A percentile compares a stretch with the other conserved stretches of the same genome.
These are phyloP conservation scores for Piaya cayana DNA, from an alignment of 2,113 vertebrate species.

Conservation along the genomic window DNA sequence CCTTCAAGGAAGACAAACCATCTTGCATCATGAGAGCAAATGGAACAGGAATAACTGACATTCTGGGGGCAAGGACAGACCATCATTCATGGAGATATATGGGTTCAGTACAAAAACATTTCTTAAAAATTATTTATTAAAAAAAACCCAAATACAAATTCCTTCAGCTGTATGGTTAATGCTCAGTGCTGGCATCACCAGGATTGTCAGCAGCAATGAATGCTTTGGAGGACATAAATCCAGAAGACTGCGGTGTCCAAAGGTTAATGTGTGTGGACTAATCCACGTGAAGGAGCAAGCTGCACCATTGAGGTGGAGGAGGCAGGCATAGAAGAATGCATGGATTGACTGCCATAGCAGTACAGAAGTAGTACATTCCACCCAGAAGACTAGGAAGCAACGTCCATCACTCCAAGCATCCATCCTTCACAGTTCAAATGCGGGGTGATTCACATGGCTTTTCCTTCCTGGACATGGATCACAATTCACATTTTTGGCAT, in stretches of 20 bases:
- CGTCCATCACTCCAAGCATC: fast-evolving
- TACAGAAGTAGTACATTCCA: neutral
- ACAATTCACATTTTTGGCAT: neutral
- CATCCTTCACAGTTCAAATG: neutral
- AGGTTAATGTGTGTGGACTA: neutral
- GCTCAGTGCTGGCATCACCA: neutral
- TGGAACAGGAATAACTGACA: neutral
- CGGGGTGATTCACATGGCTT: fast-evolving
- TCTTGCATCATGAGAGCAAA: neutral
- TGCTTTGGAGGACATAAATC: neutral
- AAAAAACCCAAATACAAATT: neutral
- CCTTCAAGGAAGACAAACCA: neutral
- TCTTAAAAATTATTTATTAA: constrained; percentile 14
- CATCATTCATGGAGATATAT: neutral
- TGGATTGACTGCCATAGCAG: neutral
- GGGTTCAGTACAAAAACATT: neutral
- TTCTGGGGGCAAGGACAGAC: neutral
- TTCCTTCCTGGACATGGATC: fast-evolving
- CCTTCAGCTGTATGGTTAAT: neutral
- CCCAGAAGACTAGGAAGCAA: neutral
- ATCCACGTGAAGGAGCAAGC: neutral
- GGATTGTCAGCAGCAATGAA: neutral
- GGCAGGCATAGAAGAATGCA: fast-evolving
- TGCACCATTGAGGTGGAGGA: neutral
- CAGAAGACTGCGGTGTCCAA: neutral